A percentile compares a stretch with the other conserved stretches of the same genome.
phyloP scores from a whole-genome alignment of 30 jellyfish, hydroid and myxozoan species.

The Morbakka virulenta region DNA sequence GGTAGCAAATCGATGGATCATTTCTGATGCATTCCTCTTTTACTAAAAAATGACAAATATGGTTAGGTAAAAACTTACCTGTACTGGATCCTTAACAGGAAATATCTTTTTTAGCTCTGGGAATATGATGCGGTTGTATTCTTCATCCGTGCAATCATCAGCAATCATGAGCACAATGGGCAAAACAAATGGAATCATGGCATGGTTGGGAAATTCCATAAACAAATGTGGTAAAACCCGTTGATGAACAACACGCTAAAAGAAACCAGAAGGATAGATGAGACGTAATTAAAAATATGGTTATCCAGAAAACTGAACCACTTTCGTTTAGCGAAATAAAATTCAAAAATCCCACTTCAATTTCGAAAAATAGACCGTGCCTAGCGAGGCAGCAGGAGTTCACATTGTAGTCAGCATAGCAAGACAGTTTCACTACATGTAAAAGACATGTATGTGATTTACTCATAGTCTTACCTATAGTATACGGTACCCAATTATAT shows the following conservation, averaged over 20 bases:
- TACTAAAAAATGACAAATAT: too few relatives aligned
- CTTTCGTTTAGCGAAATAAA: not conserved
- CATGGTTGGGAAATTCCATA: slow-evolving; percentile 87
- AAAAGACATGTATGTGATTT: too few relatives aligned
- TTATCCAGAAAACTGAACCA: too few relatives aligned
- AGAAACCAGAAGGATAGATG: not conserved
- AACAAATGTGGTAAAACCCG: slow-evolving; percentile 85
- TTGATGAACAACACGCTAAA: slow-evolving; percentile 86
- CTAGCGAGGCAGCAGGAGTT: too few relatives aligned
- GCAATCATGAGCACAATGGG: slow-evolving; percentile 77
- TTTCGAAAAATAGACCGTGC: too few relatives aligned
- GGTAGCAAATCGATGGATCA: too few relatives aligned
- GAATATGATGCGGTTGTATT: slow-evolving; percentile 49
- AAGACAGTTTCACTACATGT: too few relatives aligned
- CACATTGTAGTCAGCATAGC: too few relatives aligned
- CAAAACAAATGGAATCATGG: slow-evolving; percentile 87
- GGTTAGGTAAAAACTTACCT: slow-evolving; percentile 32
- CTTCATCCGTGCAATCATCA: slow-evolving; percentile 68
- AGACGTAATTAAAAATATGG: not conserved
- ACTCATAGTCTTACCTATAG: too few relatives aligned
- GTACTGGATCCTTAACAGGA: slow-evolving; percentile 82
- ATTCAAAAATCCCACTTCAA: not conserved
- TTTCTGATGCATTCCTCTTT: too few relatives aligned
- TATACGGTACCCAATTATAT: too few relatives aligned
- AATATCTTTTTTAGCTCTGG: slow-evolving; percentile 85